Conservation (phyloP, 1,140 invertebrate genomes). For the Drosophila pseudoobscura region DNA sequence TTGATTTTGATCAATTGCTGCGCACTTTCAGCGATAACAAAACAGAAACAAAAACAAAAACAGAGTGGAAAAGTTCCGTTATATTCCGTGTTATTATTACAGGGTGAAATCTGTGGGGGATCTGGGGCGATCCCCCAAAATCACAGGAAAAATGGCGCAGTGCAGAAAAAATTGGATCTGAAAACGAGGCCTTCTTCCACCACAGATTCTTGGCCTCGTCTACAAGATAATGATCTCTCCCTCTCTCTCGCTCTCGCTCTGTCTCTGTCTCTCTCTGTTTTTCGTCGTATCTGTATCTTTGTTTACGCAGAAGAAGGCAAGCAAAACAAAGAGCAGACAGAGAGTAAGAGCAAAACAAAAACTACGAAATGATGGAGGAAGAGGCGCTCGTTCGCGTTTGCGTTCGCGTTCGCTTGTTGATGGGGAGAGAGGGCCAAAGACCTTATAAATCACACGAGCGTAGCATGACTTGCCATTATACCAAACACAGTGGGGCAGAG, state of each 20-base stretch:
- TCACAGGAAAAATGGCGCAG: constrained; percentile 4
- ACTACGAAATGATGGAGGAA: constrained; percentile 35
- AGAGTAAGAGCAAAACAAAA: constrained; percentile 40
- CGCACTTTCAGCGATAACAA: constrained; percentile 11
- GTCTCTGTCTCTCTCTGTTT: constrained; percentile 30
- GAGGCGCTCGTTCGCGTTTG: no score
- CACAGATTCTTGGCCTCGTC: constrained; percentile 15
- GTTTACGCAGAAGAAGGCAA: constrained; percentile 61
- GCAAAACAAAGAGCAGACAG: constrained; percentile 70
- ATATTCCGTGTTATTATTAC: no score
- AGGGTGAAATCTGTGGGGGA: not conserved
- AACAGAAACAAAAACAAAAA: not conserved
- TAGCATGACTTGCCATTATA: constrained; percentile 75
- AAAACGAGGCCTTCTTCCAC: constrained; percentile 2
- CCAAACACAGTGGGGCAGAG: constrained; percentile 39
- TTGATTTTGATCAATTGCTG: constrained; percentile 26
- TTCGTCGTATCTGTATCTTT: constrained; percentile 52
- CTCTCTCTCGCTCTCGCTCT: constrained; percentile 6
- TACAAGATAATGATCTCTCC: constrained; percentile 35
- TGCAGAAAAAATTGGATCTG: constrained; percentile 15
- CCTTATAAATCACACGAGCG: constrained; percentile 81
- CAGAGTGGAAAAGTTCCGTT: constrained; percentile 12
- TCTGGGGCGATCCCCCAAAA: constrained; percentile 17
- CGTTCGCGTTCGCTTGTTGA: not conserved
- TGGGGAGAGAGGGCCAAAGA: constrained; percentile 62